Percentiles rank a stretch among this genome's conserved stretches.
phyloP scores from a whole-genome alignment of 2,888 invertebrate species.

The Pachydiplax longipennis region DNA sequence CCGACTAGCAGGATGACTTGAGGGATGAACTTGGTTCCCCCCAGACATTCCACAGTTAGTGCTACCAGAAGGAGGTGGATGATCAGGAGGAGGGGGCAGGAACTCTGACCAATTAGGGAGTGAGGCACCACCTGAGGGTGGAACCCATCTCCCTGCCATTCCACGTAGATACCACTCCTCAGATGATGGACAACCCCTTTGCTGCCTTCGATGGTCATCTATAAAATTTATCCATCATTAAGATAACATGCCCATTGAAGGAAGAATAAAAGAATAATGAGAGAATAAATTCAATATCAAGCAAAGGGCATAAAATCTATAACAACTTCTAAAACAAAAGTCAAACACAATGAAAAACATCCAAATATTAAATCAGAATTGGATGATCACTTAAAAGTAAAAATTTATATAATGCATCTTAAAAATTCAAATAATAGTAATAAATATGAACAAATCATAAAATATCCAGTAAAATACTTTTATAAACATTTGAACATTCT shows the following conservation, averaged over 20 bases:
- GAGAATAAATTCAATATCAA: neutral
- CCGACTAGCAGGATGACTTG: conserved; percentile 30
- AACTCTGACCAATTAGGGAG: conserved; percentile 68
- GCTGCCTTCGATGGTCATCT: conserved; percentile 27
- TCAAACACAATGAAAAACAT: no score
- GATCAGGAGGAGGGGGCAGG: conserved; percentile 68
- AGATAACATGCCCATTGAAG: no score
- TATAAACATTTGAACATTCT: no score
- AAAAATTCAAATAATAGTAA: no score
- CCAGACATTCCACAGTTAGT: conserved; percentile 48
- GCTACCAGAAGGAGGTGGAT: conserved; percentile 64
- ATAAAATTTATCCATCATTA: no score
- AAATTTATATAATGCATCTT: no score
- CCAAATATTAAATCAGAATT: no score
- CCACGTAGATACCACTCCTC: conserved; percentile 34
- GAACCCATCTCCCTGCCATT: conserved; percentile 7
- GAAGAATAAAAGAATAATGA: neutral
- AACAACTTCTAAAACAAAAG: no score
- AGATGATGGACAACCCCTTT: conserved; percentile 2
- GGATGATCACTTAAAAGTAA: no score
- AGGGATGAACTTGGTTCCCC: conserved; percentile 18
- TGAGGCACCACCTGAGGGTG: conserved; percentile 55
- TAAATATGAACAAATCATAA: no score
- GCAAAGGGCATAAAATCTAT: neutral
- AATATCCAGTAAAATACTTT: no score